These are phyloP conservation scores for Nephila pilipes DNA, from an alignment of 1,140 invertebrate genomes.

Conservation along the genomic window DNA sequence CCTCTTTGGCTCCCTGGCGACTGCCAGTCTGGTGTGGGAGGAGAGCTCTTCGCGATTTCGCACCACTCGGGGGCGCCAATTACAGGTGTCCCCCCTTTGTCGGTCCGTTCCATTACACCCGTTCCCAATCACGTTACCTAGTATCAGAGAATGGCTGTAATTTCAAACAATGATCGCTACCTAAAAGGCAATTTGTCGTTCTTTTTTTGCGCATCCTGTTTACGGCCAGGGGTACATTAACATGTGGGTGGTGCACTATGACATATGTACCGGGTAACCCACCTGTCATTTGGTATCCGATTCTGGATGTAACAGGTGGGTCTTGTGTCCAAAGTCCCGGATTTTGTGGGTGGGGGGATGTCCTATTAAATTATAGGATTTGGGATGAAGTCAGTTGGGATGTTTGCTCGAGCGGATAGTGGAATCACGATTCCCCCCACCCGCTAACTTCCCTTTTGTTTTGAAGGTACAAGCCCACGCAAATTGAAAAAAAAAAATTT, in stretches of 20 bases:
- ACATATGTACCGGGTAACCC: constrained; percentile 42
- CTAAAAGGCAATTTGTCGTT: constrained; percentile 56
- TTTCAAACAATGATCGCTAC: constrained; percentile 21
- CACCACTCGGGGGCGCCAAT: constrained; percentile 50
- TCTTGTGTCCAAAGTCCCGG: constrained; percentile 20
- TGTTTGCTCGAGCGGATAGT: constrained; percentile 21
- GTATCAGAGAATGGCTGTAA: constrained; percentile 33
- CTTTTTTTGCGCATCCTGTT: constrained; percentile 59
- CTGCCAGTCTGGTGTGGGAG: constrained; percentile 20
- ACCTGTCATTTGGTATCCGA: constrained; percentile 43
- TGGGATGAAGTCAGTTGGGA: background rate
- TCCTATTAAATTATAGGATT: constrained; percentile 60
- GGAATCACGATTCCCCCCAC: background rate
- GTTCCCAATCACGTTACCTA: background rate
- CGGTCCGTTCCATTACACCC: constrained; percentile 61
- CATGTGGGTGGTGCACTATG: constrained; percentile 57
- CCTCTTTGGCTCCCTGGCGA: constrained; percentile 26
- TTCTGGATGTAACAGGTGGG: constrained; percentile 57
- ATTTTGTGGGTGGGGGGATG: constrained; percentile 51
- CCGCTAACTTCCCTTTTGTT: background rate
- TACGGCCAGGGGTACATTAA: constrained; percentile 1
- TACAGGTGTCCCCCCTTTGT: constrained; percentile 63
- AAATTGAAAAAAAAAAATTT: constrained; percentile 7
- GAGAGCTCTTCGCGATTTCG: background rate
- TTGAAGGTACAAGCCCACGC: background rate